Evolutionary conservation across 2,888 invertebrate genomes (phyloP).

Genomic region (Poecilus cupreus): DNA sequence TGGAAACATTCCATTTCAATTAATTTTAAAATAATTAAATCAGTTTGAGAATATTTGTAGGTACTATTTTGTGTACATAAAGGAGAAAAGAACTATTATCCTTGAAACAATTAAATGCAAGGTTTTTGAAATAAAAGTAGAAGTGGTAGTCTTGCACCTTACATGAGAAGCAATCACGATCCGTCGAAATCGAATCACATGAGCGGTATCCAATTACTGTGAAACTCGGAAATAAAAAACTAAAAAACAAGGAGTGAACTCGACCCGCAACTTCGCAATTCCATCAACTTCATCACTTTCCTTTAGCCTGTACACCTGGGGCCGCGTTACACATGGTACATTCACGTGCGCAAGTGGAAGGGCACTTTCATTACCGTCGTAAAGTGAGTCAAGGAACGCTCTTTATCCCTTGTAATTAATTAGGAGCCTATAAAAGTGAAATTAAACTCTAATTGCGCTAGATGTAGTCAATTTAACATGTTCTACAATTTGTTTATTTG

Average conservation of each 20-base stretch:
- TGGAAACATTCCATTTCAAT: too few species aligned
- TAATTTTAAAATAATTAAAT: too few species aligned
- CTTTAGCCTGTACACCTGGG: slow-evolving; percentile 4
- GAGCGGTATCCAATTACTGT: slow-evolving; percentile 26
- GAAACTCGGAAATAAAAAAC: slow-evolving; percentile 32
- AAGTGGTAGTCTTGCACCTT: too few species aligned
- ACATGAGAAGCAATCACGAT: slow-evolving; percentile 5
- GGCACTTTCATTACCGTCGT: not conserved
- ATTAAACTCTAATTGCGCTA: not conserved
- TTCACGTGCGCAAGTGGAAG: not conserved
- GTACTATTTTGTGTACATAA: too few species aligned
- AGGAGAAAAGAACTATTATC: too few species aligned
- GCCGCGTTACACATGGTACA: not conserved
- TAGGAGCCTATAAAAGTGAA: not conserved
- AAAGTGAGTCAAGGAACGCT: not conserved
- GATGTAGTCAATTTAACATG: not conserved
- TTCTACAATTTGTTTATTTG: too few species aligned
- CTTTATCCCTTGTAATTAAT: not conserved
- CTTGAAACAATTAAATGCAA: too few species aligned
- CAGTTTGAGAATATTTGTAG: too few species aligned
- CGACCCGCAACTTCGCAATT: slow-evolving; percentile 5
- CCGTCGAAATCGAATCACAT: slow-evolving; percentile 27
- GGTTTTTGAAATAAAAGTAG: too few species aligned
- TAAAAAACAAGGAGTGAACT: slow-evolving; percentile 5
- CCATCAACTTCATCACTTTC: slow-evolving; percentile 19